Evolutionary conservation across 2,888 invertebrate species (phyloP), one percentile per base, ranked within the genome.

Genomic region (Netelia fuscicornis): DNA sequence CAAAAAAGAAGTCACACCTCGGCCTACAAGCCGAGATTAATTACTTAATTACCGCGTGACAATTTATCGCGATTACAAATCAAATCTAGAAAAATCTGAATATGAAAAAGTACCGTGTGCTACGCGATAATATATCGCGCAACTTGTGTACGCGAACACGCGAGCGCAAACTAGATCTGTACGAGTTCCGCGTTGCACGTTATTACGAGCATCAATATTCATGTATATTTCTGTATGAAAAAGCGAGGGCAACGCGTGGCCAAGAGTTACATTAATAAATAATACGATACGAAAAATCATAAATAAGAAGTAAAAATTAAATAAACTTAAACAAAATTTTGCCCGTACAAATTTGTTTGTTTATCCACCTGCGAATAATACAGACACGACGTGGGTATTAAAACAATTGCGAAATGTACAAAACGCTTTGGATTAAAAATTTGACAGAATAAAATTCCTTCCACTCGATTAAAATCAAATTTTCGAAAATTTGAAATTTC

Each of bases 61-160:
- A 52, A 74, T 84, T 84, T 81, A 78, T 81, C 70, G 70, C 62
- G 74, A 84, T 78, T 76, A 71, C 71, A 56, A 72, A 84, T 78
- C 75, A 65, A 74, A 78, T 64, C 25, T 44, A 52, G 11, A 64
- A 70, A 65, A 65, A 54, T 78, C 20, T 48, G 23, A 74, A 71
- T 48, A 25, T 23, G 23, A 58, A 67, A 54, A 62, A 52, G 48
- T 60, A 64, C 62, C 62, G 37, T 3, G 44, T 37, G 62, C 30
- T n/a, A 65, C 44, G 37, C 13, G 54, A 54, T 42, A 62, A 52
- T 52, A 72, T n/a, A 9, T 52, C 25, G 76, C 44, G 62, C 56
- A 44, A 81, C 60, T 42, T 62, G 75, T 54, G 76, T 60, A 67
- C 25, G 23, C 30, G 11, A 62, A 70, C 76, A 76, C 54, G 64